phyloP scores from a whole-genome alignment of 2,113 vertebrate species.

The Colistium nudipinnis region DNA sequence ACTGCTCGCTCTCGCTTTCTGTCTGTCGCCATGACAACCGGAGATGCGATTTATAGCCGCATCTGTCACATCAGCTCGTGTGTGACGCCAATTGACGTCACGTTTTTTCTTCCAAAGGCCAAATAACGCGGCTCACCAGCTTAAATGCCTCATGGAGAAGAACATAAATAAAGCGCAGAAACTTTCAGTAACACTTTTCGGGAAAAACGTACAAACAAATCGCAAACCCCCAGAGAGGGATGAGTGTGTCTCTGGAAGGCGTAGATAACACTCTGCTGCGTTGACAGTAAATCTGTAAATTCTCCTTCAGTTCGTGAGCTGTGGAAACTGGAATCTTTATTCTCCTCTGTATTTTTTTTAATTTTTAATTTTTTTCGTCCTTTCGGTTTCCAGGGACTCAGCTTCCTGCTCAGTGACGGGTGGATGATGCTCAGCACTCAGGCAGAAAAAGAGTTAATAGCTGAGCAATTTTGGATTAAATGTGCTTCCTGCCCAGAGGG shows the following conservation, averaged over 20 bases:
- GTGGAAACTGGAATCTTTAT: too few relatives aligned
- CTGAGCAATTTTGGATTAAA: too few relatives aligned
- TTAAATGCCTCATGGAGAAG: neutral
- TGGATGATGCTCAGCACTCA: too few relatives aligned
- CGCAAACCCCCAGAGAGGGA: neutral
- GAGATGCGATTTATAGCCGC: neutral
- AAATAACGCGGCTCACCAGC: neutral
- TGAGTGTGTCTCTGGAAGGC: neutral
- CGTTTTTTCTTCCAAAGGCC: neutral
- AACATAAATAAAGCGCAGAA: neutral
- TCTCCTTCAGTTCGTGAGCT: too few relatives aligned
- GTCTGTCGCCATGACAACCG: neutral
- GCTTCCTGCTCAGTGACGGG: too few relatives aligned
- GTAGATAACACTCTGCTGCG: neutral
- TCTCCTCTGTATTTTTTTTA: too few relatives aligned
- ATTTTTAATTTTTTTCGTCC: too few relatives aligned
- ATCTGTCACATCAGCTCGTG: neutral
- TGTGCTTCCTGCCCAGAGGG: too few relatives aligned
- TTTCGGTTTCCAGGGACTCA: too few relatives aligned
- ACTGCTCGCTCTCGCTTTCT: neutral
- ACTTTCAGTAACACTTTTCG: neutral
- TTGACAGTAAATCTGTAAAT: neutral
- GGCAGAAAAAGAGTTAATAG: too few relatives aligned
- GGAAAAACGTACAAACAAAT: too few relatives aligned
- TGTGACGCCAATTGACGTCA: neutral